Conservation (phyloP, 2,113 vertebrate species). For the Leptodactylus fuscus region DNA sequence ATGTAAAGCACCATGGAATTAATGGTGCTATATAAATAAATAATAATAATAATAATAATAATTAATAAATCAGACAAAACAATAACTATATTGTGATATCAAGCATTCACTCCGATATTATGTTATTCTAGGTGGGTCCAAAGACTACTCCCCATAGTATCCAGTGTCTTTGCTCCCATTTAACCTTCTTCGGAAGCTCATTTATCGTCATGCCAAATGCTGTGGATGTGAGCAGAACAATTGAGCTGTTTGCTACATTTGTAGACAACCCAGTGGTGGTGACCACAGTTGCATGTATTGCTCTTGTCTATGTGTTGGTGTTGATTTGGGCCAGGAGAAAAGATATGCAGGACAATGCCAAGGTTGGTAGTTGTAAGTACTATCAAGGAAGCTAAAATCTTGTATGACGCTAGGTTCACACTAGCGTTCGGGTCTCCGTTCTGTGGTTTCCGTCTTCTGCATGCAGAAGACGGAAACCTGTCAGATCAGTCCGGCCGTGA, state of each 20-base stretch:
- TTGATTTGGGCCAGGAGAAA: conserved; percentile 90
- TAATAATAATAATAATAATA: too few relatives aligned
- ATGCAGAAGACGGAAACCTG: too few relatives aligned
- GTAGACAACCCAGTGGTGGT: conserved; percentile 89
- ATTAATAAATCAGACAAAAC: too few relatives aligned
- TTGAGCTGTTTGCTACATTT: conserved; percentile 89
- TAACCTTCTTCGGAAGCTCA: conserved; percentile 93
- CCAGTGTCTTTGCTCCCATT: conserved; percentile 91
- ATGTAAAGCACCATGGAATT: too few relatives aligned
- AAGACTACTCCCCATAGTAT: conserved; percentile 77
- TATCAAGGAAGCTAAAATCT: neutral
- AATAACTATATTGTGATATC: too few relatives aligned
- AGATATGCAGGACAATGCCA: conserved; percentile 86
- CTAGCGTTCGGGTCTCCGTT: too few relatives aligned
- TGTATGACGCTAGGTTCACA: too few relatives aligned
- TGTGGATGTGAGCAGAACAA: conserved; percentile 82
- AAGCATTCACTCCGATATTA: too few relatives aligned
- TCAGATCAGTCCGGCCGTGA: too few relatives aligned
- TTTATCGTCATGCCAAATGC: conserved; percentile 90
- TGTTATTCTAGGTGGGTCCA: conserved; percentile 82
- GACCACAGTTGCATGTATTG: conserved; percentile 86
- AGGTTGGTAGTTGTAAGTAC: conserved; percentile 74
- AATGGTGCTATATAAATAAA: too few relatives aligned
- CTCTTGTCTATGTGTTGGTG: conserved; percentile 81
- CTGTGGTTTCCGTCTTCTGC: too few relatives aligned